Evolutionary conservation across 2,113 vertebrate species (phyloP), one percentile per base, ranked within the genome.

Genomic region (Ondatra zibethicus): DNA sequence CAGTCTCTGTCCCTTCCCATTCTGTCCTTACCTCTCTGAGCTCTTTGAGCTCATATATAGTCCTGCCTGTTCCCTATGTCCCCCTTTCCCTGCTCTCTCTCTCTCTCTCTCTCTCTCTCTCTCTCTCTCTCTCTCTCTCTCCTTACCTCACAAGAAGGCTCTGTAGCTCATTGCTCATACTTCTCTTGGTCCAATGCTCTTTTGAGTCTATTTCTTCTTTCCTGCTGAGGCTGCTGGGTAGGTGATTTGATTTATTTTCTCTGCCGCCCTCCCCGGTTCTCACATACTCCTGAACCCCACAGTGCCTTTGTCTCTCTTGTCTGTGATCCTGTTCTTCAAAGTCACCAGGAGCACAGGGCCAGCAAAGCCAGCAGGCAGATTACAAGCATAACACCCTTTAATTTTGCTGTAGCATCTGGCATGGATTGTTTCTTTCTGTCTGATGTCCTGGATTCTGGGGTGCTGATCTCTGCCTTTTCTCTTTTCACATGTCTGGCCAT

Each of bases 401-500:
- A 89, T 68, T 73, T 90, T 33, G 76, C 23, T 29, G 63, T 16
- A 47, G 76, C 10, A 0, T 55, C 68, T 45, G 36, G 33, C n/a
- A 13, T 5, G 0, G 17, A 33, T 63, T 25, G 61, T 55, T 65
- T 6, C 39, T 9, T 88, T 93, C 65, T 96, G 92, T n/a, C 29
- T 78, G 55, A 31, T 85, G 42, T 61, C 75, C 70, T 95, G 68
- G 81, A 66, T 93, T 92, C 63, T 94, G 36, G 39, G 19, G 39
- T 50, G 1, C 82, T 61, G 61, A 81, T 92, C 63, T 84, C 31
- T 13, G 36, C 29, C 58, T 14, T 36, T 82, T 84, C 42, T 88
- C 39, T 80, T 92, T 92, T 36, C 29, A 42, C 36, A 7, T 19
- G 42, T 76, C 36, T 81, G 55, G 7, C 66, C 23, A 36, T 75